Conservation (phyloP, 2,888 invertebrate species). For the Heliconius sara region DNA sequence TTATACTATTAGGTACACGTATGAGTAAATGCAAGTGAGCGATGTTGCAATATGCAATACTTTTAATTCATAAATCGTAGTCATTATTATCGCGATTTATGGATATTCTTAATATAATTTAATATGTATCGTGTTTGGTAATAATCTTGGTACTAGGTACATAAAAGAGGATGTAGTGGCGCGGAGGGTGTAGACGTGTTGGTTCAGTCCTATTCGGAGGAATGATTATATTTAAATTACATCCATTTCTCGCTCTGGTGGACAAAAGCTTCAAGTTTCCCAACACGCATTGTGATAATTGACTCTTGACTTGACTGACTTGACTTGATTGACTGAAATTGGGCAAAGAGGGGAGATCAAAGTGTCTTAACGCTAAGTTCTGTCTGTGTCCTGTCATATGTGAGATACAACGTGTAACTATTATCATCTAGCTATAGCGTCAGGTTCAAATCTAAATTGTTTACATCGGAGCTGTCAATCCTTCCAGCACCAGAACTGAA, state of each 20-base stretch:
- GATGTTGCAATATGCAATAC: background rate
- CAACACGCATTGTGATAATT: too few relatives aligned
- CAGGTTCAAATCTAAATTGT: background rate
- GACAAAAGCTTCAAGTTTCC: too few relatives aligned
- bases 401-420: too few relatives aligned
- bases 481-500: background rate
- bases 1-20: background rate
- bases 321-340: too few relatives aligned
- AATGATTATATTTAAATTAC: too few relatives aligned
- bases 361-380: too few relatives aligned
- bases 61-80: slow-evolving; percentile 1
- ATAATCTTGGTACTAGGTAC: background rate
- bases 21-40: background rate
- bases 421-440: background rate
- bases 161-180: too few relatives aligned
- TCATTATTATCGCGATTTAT: background rate
- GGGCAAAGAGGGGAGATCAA: too few relatives aligned
- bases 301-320: too few relatives aligned
- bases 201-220: background rate
- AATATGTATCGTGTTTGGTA: background rate
- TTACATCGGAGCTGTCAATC: background rate
- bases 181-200: background rate
- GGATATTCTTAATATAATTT: background rate
- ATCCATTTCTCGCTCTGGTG: too few relatives aligned
- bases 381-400: too few relatives aligned